phyloP scores from a whole-genome alignment of 1,140 invertebrate species.

The Sycophaga agraensis region DNA sequence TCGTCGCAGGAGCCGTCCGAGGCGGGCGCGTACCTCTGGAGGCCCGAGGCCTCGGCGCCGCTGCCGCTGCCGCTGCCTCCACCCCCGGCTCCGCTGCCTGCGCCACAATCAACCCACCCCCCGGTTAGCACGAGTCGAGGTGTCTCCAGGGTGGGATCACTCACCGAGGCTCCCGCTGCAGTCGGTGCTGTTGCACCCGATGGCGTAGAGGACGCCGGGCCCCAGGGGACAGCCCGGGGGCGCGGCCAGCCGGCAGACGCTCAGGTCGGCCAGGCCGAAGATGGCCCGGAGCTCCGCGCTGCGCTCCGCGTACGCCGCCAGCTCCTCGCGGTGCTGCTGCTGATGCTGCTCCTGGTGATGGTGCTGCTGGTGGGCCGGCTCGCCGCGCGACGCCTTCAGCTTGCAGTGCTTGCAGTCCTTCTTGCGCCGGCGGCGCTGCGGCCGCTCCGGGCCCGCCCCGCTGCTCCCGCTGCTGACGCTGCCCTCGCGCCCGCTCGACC shows the following conservation, averaged over 20 bases:
- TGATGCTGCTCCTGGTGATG: not conserved
- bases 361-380: not conserved
- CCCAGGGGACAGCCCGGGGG: not conserved
- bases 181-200: conserved; percentile 17
- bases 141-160: no score
- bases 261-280: conserved; percentile 32
- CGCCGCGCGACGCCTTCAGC: conserved; percentile 30
- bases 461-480: conserved; percentile 6
- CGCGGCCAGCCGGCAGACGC: conserved; percentile 20
- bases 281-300: conserved; percentile 31
- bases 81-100: no score
- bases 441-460: conserved; percentile 21
- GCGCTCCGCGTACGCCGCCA: conserved; percentile 6
- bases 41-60: conserved; percentile 8
- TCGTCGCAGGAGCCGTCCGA: conserved; percentile 33
- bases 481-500: no score
- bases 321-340: not conserved
- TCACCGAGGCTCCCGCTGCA: conserved; percentile 1
- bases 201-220: conserved; percentile 17
- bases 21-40: conserved; percentile 34
- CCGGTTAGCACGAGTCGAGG: no score
- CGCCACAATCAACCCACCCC: no score
- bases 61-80: not conserved
- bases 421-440: conserved; percentile 42
- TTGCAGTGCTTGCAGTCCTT: conserved; percentile 54